Evolutionary conservation across 92 coral and sea anemone species (phyloP).

Genomic region (Bergia puertoricense): DNA sequence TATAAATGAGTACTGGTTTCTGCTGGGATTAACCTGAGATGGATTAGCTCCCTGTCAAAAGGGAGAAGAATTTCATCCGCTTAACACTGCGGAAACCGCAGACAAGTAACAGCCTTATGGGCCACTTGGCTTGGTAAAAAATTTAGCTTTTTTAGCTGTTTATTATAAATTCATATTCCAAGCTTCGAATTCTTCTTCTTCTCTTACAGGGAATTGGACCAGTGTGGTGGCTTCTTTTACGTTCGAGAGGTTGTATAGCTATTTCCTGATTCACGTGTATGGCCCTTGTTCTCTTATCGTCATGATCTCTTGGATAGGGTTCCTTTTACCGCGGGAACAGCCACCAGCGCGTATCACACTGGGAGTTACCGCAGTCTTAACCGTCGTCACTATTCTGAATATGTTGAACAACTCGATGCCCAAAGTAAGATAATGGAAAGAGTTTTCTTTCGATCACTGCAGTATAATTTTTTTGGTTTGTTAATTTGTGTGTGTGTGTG

Average conservation of each 20-base stretch:
- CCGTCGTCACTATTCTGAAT: conserved; percentile 93
- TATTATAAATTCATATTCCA: not conserved
- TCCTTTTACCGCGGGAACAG: conserved; percentile 88
- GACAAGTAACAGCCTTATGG: too few species aligned
- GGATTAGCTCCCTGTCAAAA: too few species aligned
- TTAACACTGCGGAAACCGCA: too few species aligned
- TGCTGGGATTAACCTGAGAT: too few species aligned
- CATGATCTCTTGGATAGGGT: conserved; percentile 89
- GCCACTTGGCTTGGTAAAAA: too few species aligned
- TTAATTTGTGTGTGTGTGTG: too few species aligned
- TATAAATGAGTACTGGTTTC: too few species aligned
- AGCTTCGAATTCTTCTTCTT: not conserved
- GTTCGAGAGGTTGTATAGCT: conserved; percentile 92
- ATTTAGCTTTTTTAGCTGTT: too few species aligned
- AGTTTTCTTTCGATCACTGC: not conserved
- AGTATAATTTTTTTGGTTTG: too few species aligned
- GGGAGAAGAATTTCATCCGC: too few species aligned
- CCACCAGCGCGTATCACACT: conserved; percentile 97
- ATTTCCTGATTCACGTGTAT: conserved; percentile 94
- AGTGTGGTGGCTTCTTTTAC: conserved; percentile 76
- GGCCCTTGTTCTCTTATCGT: conserved; percentile 96
- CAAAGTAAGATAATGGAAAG: conserved; percentile 59
- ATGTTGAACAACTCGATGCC: conserved; percentile 99
- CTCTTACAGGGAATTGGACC: conserved; percentile 81
- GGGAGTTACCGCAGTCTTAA: conserved; percentile 94